Evolutionary conservation across 2,888 invertebrate genomes (phyloP).

Genomic region (Mythimna ferrago): DNA sequence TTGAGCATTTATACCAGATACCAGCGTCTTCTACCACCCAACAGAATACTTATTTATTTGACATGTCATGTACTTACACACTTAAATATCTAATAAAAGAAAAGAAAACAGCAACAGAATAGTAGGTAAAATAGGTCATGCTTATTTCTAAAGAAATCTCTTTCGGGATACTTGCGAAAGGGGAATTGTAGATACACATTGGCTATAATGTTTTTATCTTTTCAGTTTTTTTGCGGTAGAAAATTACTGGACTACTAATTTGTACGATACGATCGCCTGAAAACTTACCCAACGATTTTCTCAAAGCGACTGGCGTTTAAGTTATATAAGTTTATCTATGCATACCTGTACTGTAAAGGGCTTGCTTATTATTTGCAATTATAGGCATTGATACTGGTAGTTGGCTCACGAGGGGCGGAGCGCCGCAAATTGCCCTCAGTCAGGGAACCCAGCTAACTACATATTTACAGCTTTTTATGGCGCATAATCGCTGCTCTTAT

Average conservation of each 20-base stretch:
- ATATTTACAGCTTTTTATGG: conserved; percentile 88
- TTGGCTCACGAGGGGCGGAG: conserved; percentile 59
- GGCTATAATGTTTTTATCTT: neutral
- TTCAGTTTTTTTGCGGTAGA: neutral
- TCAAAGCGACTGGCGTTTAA: conserved; percentile 13
- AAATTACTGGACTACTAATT: neutral
- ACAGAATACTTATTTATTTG: neutral
- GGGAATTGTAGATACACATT: too few relatives aligned
- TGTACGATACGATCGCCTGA: conserved; percentile 18
- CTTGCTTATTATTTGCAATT: conserved; percentile 60
- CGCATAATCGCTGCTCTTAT: conserved; percentile 88
- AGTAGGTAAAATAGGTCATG: too few relatives aligned
- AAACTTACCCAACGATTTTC: conserved; percentile 7
- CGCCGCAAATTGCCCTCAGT: conserved; percentile 75
- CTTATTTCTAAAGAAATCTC: too few relatives aligned
- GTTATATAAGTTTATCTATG: conserved; percentile 22
- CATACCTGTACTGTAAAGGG: conserved; percentile 46
- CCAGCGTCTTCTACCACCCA: neutral
- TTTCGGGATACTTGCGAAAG: too few relatives aligned
- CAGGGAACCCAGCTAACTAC: conserved; percentile 85
- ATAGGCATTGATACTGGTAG: conserved; percentile 61
- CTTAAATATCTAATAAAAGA: too few relatives aligned
- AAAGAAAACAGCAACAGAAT: too few relatives aligned
- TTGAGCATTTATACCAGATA: neutral
- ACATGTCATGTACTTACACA: too few relatives aligned